Conservation (phyloP, 2,888 invertebrate species). For the Drosophila rellima region DNA sequence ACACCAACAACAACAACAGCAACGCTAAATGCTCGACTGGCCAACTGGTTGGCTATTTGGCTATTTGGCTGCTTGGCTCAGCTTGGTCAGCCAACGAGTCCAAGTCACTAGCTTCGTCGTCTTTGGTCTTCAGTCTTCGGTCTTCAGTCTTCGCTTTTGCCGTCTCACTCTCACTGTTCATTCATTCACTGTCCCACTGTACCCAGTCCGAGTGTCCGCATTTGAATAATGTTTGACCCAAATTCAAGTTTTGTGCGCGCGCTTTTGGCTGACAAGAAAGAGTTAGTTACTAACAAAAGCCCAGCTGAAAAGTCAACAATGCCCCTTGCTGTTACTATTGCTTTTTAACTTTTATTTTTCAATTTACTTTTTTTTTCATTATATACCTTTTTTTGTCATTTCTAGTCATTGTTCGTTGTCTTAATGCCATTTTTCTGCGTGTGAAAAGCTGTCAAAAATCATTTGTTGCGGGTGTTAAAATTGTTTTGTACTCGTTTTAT, state of each 20-base stretch:
- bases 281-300: conserved; percentile 74
- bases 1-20: conserved; percentile 44
- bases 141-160: conserved; percentile 39
- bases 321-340: conserved; percentile 30
- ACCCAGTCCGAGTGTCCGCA: conserved; percentile 39
- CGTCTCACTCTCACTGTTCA: conserved; percentile 74
- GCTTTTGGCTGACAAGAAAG: conserved; percentile 68
- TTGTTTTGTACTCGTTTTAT: conserved; percentile 27
- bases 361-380: conserved; percentile 25
- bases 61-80: conserved; percentile 45
- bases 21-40: conserved; percentile 72
- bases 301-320: conserved; percentile 74
- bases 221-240: conserved; percentile 79
- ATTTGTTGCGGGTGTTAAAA: conserved; percentile 53
- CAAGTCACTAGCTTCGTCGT: conserved; percentile 33
- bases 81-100: conserved; percentile 68
- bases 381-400: conserved; percentile 32
- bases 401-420: conserved; percentile 36
- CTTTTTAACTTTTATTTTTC: conserved; percentile 39
- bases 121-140: conserved; percentile 17
- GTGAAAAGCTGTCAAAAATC: conserved; percentile 72
- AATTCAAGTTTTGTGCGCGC: conserved; percentile 73
- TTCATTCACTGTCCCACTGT: conserved; percentile 57
- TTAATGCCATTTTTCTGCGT: conserved; percentile 69
- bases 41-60: conserved; percentile 65